A percentile compares a stretch with the other conserved stretches of the same genome.
These are phyloP conservation scores for Hoplias malabaricus DNA, from an alignment of 2,113 vertebrate species.

Conservation along the genomic window DNA sequence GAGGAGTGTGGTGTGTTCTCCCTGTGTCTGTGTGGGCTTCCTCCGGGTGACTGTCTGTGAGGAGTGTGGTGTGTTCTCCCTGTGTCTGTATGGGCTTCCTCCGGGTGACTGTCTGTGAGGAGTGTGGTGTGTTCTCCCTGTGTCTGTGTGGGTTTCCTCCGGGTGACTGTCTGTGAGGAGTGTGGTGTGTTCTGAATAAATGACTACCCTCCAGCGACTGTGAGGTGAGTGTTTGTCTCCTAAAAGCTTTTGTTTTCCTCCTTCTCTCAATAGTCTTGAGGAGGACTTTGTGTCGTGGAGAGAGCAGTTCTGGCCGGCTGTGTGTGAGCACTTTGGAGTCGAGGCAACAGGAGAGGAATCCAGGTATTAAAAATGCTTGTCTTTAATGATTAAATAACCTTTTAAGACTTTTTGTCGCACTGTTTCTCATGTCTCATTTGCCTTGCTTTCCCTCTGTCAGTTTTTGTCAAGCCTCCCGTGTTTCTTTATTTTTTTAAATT, in stretches of 20 bases:
- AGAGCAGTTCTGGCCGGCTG: slow-evolving; percentile 97
- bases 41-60: too few relatives aligned
- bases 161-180: too few relatives aligned
- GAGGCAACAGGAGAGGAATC: slow-evolving; percentile 94
- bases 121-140: too few relatives aligned
- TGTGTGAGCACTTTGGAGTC: slow-evolving; percentile 96
- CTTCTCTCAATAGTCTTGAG: slow-evolving; percentile 75
- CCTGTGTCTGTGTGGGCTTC: too few relatives aligned
- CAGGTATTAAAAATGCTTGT: slow-evolving; percentile 72
- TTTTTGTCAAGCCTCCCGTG: neutral
- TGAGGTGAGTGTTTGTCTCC: neutral
- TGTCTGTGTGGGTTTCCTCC: too few relatives aligned
- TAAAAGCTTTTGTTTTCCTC: neutral
- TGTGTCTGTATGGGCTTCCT: too few relatives aligned
- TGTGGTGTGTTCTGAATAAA: too few relatives aligned
- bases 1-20: too few relatives aligned
- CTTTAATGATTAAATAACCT: neutral
- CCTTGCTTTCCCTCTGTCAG: neutral
- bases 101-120: too few relatives aligned
- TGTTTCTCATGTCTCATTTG: neutral
- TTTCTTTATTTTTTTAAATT: neutral
- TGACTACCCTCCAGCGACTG: neutral
- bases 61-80: too few relatives aligned
- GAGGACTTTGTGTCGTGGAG: slow-evolving; percentile 97
- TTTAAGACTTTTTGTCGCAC: too few relatives aligned